Conservation (phyloP, 2,113 vertebrate species). For the Nerophis lumbriciformis region DNA sequence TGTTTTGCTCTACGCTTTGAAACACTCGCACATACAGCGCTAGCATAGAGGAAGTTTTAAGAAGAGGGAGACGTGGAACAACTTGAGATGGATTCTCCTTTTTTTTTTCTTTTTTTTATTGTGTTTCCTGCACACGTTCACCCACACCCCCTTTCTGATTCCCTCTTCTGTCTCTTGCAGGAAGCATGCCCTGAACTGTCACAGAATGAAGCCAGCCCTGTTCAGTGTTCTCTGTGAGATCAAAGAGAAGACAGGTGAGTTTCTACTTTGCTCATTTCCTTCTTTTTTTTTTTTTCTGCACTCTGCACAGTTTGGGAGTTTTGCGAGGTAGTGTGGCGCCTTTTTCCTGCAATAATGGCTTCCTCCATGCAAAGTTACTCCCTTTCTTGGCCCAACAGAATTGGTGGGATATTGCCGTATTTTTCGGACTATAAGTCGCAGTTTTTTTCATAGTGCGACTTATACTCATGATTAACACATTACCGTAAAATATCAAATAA, state of each 20-base stretch:
- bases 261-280: constrained; percentile 45
- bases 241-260: constrained; percentile 88
- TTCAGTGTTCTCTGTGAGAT: constrained; percentile 92
- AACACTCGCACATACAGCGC: constrained; percentile 30
- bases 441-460: too few species aligned
- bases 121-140: constrained; percentile 40
- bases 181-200: constrained; percentile 89
- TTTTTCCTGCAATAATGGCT: constrained; percentile 37
- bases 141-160: constrained; percentile 41
- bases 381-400: constrained; percentile 15
- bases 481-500: too few species aligned
- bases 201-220: constrained; percentile 88
- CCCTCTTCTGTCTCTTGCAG: constrained; percentile 63
- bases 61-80: constrained; percentile 40
- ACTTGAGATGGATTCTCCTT: constrained; percentile 32
- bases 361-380: constrained; percentile 3
- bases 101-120: constrained; percentile 38
- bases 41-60: constrained; percentile 20
- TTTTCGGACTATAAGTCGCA: background rate
- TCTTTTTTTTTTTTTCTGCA: constrained; percentile 34
- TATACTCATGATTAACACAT: too few species aligned
- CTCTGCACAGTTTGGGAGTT: constrained; percentile 26
- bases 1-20: constrained; percentile 29
- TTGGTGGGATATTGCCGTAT: constrained; percentile 31
- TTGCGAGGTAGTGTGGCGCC: constrained; percentile 16